phyloP scores from a whole-genome alignment of 2,888 invertebrate genomes.

The Cerastis leucographa region DNA sequence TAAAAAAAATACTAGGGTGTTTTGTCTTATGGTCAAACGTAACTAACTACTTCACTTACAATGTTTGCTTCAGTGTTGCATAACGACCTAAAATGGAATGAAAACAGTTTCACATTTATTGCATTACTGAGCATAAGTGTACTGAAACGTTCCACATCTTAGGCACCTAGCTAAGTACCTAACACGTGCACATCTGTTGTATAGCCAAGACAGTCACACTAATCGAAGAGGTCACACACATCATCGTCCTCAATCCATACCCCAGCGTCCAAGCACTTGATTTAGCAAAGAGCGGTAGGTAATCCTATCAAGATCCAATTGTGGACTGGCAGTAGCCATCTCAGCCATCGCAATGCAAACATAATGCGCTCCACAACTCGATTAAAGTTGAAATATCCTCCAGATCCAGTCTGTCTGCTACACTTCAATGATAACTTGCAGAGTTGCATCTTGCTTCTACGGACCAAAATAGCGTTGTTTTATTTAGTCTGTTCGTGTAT shows the following conservation, averaged over 20 bases:
- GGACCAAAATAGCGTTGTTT: conserved; percentile 23
- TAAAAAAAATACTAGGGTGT: no score
- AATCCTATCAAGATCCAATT: conserved; percentile 76
- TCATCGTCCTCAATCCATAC: background rate
- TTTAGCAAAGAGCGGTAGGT: conserved; percentile 76
- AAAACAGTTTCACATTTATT: no score
- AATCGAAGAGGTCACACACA: conserved; percentile 1
- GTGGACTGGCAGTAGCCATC: conserved; percentile 64
- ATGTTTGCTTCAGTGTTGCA: no score
- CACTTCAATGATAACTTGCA: conserved; percentile 65
- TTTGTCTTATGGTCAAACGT: no score
- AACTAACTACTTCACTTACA: no score
- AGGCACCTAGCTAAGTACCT: background rate
- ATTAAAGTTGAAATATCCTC: conserved; percentile 78
- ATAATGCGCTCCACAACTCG: conserved; percentile 77
- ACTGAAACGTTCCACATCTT: background rate
- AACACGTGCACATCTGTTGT: background rate
- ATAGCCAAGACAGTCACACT: background rate
- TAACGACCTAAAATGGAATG: no score
- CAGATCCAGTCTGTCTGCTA: conserved; percentile 61
- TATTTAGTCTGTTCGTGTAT: conserved; percentile 15
- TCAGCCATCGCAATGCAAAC: conserved; percentile 74
- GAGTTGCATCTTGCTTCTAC: conserved; percentile 41
- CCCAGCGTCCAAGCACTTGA: conserved; percentile 66
- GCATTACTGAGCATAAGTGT: background rate